phyloP scores from a whole-genome alignment of 2,113 vertebrate genomes.

The Neomonachus schauinslandi region DNA sequence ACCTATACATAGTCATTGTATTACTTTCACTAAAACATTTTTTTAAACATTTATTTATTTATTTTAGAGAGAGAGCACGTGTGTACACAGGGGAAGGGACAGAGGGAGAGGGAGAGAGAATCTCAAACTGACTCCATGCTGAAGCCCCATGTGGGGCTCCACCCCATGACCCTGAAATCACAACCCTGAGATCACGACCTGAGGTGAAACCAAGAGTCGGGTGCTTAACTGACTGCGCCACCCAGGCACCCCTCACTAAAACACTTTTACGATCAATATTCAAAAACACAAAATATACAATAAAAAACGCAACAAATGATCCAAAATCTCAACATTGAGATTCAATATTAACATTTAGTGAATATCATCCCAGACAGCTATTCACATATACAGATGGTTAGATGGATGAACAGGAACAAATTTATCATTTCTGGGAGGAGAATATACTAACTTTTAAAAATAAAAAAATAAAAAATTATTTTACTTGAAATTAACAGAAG shows the following conservation, averaged over 20 bases:
- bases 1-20: constrained; percentile 21
- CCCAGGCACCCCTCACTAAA: not conserved
- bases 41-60: not conserved
- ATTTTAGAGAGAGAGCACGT: not conserved
- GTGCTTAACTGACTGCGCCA: not conserved
- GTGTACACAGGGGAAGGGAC: not conserved
- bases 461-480: not conserved
- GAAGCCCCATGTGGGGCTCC: not conserved
- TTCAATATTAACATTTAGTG: not conserved
- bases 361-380: not conserved
- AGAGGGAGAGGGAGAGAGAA: not conserved
- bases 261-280: not conserved
- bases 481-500: constrained; percentile 53
- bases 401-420: not conserved
- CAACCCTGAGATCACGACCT: not conserved
- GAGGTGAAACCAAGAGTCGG: not conserved
- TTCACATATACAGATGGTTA: not conserved
- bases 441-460: constrained; percentile 1
- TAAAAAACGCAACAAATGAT: constrained; percentile 34
- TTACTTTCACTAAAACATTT: constrained; percentile 30
- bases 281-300: not conserved
- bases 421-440: not conserved
- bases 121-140: not conserved
- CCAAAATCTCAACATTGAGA: constrained; percentile 45
- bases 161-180: not conserved